A percentile compares a stretch with the other conserved stretches of the same genome.
Evolutionary conservation across 2,797 vertebrate genomes (phyloP).

Genomic region (Ceryle rudis): DNA sequence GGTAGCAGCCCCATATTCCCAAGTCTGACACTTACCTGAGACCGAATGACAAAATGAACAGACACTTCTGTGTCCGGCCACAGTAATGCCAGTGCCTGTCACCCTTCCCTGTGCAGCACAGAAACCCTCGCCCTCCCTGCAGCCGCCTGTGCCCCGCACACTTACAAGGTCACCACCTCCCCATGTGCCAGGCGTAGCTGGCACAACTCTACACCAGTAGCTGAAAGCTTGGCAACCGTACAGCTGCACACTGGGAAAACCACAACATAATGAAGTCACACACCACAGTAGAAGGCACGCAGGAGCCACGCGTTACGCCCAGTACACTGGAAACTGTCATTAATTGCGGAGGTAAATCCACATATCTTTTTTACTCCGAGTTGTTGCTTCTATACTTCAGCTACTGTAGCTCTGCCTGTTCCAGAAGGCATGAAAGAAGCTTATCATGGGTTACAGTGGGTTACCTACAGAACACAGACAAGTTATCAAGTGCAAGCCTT

Average conservation of each 20-base stretch:
- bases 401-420: neutral
- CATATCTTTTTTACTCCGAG: neutral
- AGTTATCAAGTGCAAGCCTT: neutral
- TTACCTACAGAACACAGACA: neutral
- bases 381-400: neutral
- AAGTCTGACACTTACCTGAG: neutral
- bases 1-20: neutral
- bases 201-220: neutral
- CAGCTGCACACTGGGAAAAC: neutral
- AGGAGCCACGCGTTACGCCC: neutral
- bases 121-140: accelerated
- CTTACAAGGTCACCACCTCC: neutral
- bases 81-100: neutral
- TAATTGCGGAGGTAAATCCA: neutral
- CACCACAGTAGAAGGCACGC: neutral
- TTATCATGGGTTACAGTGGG: neutral
- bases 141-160: accelerated
- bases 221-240: neutral
- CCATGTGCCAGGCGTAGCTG: neutral
- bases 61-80: neutral
- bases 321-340: neutral
- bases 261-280: neutral
- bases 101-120: accelerated
- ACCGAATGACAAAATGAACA: neutral
- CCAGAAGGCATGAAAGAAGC: neutral